phyloP scores from a whole-genome alignment of 2,888 invertebrate species.

The Asteroscopus sphinx region DNA sequence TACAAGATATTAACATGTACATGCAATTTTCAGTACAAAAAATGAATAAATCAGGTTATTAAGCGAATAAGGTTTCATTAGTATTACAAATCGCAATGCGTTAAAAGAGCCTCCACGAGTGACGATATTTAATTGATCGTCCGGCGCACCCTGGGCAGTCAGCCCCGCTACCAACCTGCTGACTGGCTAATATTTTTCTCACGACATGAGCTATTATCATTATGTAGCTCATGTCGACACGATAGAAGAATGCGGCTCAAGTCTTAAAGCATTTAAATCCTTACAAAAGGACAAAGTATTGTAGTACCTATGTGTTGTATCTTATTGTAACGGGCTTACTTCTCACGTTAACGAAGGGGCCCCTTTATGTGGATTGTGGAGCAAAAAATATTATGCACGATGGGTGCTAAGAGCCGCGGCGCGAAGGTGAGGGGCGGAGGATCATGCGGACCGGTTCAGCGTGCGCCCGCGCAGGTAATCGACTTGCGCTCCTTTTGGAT shows the following conservation, averaged over 20 bases:
- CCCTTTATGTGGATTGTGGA: slow-evolving; percentile 68
- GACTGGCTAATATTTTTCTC: no score
- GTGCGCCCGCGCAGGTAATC: slow-evolving; percentile 87
- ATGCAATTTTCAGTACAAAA: no score
- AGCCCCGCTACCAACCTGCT: no score
- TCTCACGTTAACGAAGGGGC: slow-evolving; percentile 64
- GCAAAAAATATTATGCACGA: slow-evolving; percentile 82
- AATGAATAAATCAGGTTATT: no score
- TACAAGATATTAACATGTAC: background rate
- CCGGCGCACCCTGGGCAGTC: no score
- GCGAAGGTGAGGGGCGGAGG: slow-evolving; percentile 64
- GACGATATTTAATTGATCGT: no score
- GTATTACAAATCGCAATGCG: slow-evolving; percentile 14
- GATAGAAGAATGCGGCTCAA: no score
- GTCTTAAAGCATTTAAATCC: slow-evolving; percentile 20
- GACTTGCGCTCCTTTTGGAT: slow-evolving; percentile 67
- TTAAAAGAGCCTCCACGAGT: no score
- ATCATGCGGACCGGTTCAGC: slow-evolving; percentile 83
- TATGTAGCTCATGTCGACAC: no score
- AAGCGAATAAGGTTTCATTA: no score
- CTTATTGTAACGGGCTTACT: slow-evolving; percentile 39
- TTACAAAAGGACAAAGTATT: slow-evolving; percentile 27
- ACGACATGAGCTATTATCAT: no score
- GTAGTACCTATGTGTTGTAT: slow-evolving; percentile 37
- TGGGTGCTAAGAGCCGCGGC: slow-evolving; percentile 70